Base-by-base conservation (phyloP, 2,113 vertebrate species). In the Acinonyx jubatus region DNA sequence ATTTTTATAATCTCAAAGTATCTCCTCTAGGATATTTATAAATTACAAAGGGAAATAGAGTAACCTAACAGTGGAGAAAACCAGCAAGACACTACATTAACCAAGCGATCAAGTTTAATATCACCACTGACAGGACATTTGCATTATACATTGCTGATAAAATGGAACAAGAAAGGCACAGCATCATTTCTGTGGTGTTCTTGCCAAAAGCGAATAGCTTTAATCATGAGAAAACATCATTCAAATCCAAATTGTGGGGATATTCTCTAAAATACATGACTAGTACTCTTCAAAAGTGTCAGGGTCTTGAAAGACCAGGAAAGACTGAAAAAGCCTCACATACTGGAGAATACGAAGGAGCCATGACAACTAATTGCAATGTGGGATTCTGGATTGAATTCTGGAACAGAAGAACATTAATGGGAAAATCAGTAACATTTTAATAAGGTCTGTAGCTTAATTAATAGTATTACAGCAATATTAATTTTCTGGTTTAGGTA, bases 401-500 rank as follows among this genome's bases (percentile, higher is more conserved):
- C 76, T 88, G 69, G 36, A 96, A 66, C 71, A 85, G 55, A 76
- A 96, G 14, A 13, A 91, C 18, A 86, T 36, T 81, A 71, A 55
- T 16, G 21, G 41, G 16, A 27, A 89, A 89, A 89, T 71, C 55
- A 89, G 55, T 89, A 14, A 89, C 92, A 93, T 88, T 69, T 96
- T 25, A 93, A 91, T 95, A 63, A 84, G 27, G 8, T 95, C 55
- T 91, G 12, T 93, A 92, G 18, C 85, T 92, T 85, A 94, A 31
- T 38, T 71, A 94, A 73, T 93, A 66, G 38, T 93, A 68, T 57
- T 65, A 25, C 38, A 80, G 38, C 31, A 87, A 36, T 78, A 33
- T 82, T 94, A 81, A 57, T 85, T 91, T 94, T 55, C 55, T 95
- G 12, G 14, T 74, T 96, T 97, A 90, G 91, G 15, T 84, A 12